These are phyloP conservation scores for Paguma larvata DNA, from an alignment of 2,797 vertebrate genomes.

Conservation along the genomic window DNA sequence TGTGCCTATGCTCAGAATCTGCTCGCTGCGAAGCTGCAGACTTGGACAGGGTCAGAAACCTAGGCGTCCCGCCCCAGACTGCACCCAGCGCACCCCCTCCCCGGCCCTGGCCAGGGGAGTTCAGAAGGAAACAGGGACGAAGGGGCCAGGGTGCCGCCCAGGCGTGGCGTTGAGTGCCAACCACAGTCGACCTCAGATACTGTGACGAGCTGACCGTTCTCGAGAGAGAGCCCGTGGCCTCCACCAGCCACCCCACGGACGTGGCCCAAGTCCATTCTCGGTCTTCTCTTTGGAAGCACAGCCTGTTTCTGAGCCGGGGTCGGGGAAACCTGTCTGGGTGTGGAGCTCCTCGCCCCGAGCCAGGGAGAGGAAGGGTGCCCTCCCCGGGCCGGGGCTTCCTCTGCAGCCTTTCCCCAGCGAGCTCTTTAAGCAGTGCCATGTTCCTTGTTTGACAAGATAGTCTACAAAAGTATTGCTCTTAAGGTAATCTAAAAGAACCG, in stretches of 20 bases:
- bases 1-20: constrained; percentile 95
- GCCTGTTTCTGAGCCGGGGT: constrained; percentile 49
- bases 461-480: constrained; percentile 69
- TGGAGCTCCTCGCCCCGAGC: background rate
- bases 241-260: background rate
- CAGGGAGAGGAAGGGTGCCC: background rate
- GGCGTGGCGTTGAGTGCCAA: fast-evolving
- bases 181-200: background rate
- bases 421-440: constrained; percentile 76
- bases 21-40: constrained; percentile 90
- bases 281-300: constrained; percentile 65
- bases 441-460: constrained; percentile 70
- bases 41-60: constrained; percentile 90
- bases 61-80: constrained; percentile 68
- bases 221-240: constrained; percentile 4
- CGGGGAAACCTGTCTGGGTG: background rate
- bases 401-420: constrained; percentile 60
- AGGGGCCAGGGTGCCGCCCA: background rate
- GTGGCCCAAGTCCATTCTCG: background rate
- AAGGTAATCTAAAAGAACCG: constrained; percentile 24
- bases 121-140: background rate
- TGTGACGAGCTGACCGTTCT: background rate
- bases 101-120: background rate
- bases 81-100: background rate
- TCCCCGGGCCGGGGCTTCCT: background rate